phyloP scores from a whole-genome alignment of 2,113 vertebrate species.

The Ptychochromis oligacanthus region DNA sequence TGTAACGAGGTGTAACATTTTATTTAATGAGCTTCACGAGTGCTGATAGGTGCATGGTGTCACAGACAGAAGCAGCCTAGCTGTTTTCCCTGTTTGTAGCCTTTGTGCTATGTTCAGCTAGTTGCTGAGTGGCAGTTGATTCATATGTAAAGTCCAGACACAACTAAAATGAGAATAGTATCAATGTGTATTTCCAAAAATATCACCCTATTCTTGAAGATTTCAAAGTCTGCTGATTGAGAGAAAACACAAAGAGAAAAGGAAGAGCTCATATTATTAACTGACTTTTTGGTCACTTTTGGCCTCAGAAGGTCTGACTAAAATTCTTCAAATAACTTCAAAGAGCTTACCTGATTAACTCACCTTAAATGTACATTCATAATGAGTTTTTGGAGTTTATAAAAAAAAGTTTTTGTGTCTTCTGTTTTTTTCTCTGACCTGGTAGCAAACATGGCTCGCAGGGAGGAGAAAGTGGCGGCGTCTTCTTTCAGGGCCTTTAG shows the following conservation, averaged over 20 bases:
- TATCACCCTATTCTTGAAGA: background rate
- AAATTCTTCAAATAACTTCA: background rate
- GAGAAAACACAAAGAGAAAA: background rate
- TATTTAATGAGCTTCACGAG: too few relatives aligned
- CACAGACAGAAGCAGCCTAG: too few relatives aligned
- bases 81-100: too few relatives aligned
- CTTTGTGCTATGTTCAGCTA: background rate
- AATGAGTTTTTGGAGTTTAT: background rate
- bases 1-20: background rate
- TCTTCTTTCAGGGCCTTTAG: constrained; percentile 97
- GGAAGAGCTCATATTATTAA: background rate
- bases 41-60: too few relatives aligned
- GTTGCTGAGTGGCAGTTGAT: background rate
- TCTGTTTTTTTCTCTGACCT: constrained; percentile 79
- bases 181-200: background rate
- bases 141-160: background rate
- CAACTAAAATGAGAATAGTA: background rate
- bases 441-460: constrained; percentile 97
- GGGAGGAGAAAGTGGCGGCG: constrained; percentile 96
- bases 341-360: background rate
- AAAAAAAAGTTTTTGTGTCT: too few relatives aligned
- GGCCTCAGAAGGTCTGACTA: background rate
- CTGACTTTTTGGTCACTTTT: background rate
- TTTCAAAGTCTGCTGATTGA: background rate
- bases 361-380: background rate